phyloP scores from a whole-genome alignment of 2,797 vertebrate species.

The Lagorchestes hirsutus region DNA sequence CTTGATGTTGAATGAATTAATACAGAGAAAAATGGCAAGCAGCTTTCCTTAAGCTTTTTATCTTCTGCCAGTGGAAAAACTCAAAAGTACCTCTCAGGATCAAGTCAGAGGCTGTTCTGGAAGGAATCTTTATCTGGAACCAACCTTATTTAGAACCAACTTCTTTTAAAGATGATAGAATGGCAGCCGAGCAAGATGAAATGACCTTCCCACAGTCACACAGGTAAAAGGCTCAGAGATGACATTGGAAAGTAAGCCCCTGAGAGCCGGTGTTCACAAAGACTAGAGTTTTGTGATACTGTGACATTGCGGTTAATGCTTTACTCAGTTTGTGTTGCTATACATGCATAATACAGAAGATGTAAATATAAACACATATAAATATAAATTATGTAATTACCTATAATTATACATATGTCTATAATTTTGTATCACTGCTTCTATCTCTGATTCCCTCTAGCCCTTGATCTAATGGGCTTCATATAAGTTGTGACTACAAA shows the following conservation, averaged over 20 bases:
- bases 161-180: background rate
- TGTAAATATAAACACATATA: slow-evolving; percentile 21
- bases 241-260: background rate
- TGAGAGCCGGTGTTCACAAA: background rate
- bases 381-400: background rate
- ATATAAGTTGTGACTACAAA: background rate
- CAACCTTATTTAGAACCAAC: background rate
- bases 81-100: background rate
- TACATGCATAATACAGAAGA: background rate
- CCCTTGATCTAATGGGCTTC: background rate
- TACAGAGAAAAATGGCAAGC: background rate
- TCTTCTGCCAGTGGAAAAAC: background rate
- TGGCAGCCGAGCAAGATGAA: background rate
- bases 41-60: background rate
- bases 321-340: background rate
- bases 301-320: slow-evolving; percentile 6
- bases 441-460: background rate
- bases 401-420: background rate
- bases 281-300: background rate
- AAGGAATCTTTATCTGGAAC: background rate
- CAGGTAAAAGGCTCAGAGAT: background rate
- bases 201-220: background rate
- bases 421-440: slow-evolving; percentile 8
- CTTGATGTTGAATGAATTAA: background rate
- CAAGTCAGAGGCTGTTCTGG: background rate